Percentiles rank a stretch among this genome's conserved stretches.
Conservation (phyloP, 2,113 vertebrate genomes). For the Archocentrus centrarchus region DNA sequence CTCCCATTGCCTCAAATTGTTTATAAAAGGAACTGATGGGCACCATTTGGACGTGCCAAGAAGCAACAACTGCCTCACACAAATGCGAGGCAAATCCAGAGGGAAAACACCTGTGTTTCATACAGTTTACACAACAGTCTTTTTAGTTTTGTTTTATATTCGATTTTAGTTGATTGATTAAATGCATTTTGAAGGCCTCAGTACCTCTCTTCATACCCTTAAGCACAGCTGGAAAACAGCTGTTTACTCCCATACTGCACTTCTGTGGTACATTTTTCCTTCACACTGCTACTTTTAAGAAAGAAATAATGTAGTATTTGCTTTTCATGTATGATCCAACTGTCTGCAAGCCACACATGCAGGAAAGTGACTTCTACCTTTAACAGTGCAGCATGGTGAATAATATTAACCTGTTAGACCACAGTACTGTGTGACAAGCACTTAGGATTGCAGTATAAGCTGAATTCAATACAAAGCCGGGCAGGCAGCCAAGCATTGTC, state of each 20-base stretch:
- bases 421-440: constrained; percentile 26
- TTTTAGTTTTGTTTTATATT: background rate
- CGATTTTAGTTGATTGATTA: background rate
- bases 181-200: background rate
- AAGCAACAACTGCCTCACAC: background rate
- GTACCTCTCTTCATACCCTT: background rate
- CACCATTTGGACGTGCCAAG: background rate
- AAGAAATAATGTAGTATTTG: background rate
- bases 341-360: background rate
- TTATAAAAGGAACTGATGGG: background rate
- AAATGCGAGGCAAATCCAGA: background rate
- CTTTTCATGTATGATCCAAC: background rate
- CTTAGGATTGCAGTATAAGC: constrained; percentile 32
- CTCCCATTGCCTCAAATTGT: background rate
- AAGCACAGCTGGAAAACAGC: background rate
- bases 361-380: background rate
- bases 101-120: background rate
- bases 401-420: constrained; percentile 18
- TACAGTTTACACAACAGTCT: background rate
- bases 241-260: background rate
- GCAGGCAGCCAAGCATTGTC: constrained; percentile 46
- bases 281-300: background rate
- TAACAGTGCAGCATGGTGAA: background rate
- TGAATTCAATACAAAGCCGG: constrained; percentile 42
- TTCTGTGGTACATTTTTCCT: too few species aligned